Conservation (phyloP, 1,140 invertebrate genomes). For the Homarus americanus region DNA sequence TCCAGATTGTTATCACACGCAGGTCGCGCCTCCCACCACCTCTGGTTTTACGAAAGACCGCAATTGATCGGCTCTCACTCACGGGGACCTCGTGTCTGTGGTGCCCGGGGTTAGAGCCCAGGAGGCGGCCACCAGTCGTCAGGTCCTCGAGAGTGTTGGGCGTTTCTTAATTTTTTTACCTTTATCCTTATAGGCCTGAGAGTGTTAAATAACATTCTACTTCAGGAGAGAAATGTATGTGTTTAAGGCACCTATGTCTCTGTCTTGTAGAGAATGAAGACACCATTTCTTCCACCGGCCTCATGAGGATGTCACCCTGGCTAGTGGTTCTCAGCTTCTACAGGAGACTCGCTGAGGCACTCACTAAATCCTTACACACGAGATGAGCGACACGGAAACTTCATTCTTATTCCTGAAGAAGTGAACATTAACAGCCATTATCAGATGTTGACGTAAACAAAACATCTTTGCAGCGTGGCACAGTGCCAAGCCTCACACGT, state of each 20-base stretch:
- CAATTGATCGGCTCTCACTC: not conserved
- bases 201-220: not conserved
- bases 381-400: too few species aligned
- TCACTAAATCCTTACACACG: too few species aligned
- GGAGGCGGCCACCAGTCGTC: not conserved
- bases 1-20: constrained; percentile 14
- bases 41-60: constrained; percentile 43
- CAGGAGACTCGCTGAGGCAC: too few species aligned
- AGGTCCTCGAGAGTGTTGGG: not conserved
- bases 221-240: not conserved
- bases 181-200: not conserved
- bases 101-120: not conserved
- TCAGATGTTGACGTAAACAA: not conserved
- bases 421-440: not conserved
- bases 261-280: not conserved
- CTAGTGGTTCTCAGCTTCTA: not conserved
- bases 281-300: not conserved
- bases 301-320: not conserved
- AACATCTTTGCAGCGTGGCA: too few species aligned
- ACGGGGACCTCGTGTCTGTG: not conserved
- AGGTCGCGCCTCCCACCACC: constrained; percentile 17
- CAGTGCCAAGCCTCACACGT: not conserved
- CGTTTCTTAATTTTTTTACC: not conserved
- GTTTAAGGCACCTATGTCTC: not conserved
- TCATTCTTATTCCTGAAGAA: not conserved